phyloP scores from a whole-genome alignment of 35 echinoderm and acorn worm genomes.

The Heliocidaris erythrogramma region DNA sequence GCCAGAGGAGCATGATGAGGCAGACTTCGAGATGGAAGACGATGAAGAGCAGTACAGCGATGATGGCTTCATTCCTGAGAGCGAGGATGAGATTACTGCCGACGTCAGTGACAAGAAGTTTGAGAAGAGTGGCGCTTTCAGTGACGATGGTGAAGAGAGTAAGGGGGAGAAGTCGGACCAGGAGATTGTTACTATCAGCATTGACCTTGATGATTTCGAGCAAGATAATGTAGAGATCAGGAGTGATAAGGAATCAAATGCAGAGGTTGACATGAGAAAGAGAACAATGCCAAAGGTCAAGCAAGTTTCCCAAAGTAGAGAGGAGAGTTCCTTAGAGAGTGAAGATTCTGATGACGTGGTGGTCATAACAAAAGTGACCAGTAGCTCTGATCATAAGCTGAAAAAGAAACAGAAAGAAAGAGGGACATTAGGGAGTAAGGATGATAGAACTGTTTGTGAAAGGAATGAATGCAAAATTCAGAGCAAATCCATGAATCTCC shows the following conservation, averaged over 20 bases:
- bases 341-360: neutral
- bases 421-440: neutral
- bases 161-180: neutral
- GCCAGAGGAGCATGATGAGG: neutral
- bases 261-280: neutral
- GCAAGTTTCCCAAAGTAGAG: neutral
- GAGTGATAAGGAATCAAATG: neutral
- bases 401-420: neutral
- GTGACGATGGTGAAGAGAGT: neutral
- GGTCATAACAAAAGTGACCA: neutral
- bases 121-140: neutral
- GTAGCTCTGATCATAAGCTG: neutral
- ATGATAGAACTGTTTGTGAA: neutral
- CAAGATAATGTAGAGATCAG: neutral
- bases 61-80: constrained; percentile 20
- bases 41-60: constrained; percentile 11
- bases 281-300: neutral
- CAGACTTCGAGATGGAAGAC: neutral
- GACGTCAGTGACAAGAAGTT: neutral
- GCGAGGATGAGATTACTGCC: neutral
- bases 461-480: neutral
- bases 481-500: neutral
- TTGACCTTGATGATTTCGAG: neutral
- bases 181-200: neutral
- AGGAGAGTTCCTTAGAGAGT: neutral